These are phyloP conservation scores for Pseudolaguvia tuberculata DNA, from an alignment of 2,113 vertebrate species.

Conservation along the genomic window DNA sequence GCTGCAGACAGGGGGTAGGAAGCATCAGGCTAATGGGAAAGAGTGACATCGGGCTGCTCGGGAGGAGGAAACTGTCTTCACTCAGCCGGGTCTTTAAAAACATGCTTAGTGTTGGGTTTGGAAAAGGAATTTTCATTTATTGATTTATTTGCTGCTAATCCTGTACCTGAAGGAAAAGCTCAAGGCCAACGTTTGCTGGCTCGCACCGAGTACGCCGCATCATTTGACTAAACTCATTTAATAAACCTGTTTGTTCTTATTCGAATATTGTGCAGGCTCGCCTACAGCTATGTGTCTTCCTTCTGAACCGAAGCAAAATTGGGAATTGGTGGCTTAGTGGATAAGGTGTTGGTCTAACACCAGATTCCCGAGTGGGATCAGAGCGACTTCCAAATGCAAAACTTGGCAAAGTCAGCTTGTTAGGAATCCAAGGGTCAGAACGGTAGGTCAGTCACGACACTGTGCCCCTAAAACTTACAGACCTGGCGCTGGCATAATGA, in stretches of 20 bases:
- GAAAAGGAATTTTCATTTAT: neutral
- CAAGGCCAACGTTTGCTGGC: neutral
- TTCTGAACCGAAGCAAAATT: neutral
- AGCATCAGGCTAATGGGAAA: conserved; percentile 20
- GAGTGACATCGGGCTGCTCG: neutral
- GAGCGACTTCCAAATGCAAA: too few species aligned
- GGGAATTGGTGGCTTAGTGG: too few species aligned
- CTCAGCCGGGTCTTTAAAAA: neutral
- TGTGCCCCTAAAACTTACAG: neutral
- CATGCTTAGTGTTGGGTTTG: neutral
- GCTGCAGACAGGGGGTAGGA: conserved; percentile 21
- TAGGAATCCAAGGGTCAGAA: neutral
- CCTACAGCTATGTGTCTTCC: neutral
- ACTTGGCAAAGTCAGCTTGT: neutral
- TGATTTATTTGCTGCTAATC: conserved; percentile 3
- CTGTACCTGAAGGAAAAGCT: neutral
- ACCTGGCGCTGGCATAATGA: neutral
- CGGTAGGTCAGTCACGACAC: neutral
- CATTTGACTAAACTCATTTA: neutral
- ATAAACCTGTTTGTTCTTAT: neutral
- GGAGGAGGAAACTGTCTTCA: neutral
- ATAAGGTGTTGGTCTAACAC: too few species aligned
- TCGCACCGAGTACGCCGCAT: neutral
- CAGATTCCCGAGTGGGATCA: too few species aligned
- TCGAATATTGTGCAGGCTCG: neutral